These are phyloP conservation scores for Stigmatopora argus DNA, from an alignment of 2,113 vertebrate genomes.

Conservation along the genomic window DNA sequence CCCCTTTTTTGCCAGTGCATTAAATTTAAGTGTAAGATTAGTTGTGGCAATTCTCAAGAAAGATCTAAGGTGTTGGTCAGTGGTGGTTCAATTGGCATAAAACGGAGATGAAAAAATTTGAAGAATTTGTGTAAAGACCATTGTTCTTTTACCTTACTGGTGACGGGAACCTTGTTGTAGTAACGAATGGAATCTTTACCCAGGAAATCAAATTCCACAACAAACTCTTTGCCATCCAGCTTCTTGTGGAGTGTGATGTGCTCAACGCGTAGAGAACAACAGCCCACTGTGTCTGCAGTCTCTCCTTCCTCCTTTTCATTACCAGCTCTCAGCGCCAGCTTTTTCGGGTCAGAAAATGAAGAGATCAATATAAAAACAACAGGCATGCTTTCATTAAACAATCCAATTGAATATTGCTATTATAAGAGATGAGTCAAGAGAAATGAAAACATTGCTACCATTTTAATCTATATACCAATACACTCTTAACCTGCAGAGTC, in stretches of 20 bases:
- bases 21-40: too few relatives aligned
- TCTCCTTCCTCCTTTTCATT: conserved; percentile 98
- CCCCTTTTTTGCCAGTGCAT: too few relatives aligned
- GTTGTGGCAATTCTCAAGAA: too few relatives aligned
- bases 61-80: too few relatives aligned
- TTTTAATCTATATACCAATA: conserved; percentile 14
- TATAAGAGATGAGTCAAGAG: conserved; percentile 11
- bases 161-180: conserved; percentile 96
- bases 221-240: conserved; percentile 84
- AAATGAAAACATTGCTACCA: conserved; percentile 18
- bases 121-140: too few relatives aligned
- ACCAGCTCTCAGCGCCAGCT: conserved; percentile 96
- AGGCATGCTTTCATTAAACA: too few relatives aligned
- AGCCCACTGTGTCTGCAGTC: conserved; percentile 94
- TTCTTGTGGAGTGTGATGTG: conserved; percentile 88
- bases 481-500: conserved; percentile 18
- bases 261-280: conserved; percentile 92
- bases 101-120: too few relatives aligned
- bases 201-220: conserved; percentile 96
- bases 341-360: too few relatives aligned
- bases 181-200: conserved; percentile 98
- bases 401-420: too few relatives aligned
- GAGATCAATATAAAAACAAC: too few relatives aligned
- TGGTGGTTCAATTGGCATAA: too few relatives aligned
- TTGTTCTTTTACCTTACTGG: conserved; percentile 83